Evolutionary conservation across 2,888 invertebrate genomes (phyloP).

Genomic region (Erynnis tages): DNA sequence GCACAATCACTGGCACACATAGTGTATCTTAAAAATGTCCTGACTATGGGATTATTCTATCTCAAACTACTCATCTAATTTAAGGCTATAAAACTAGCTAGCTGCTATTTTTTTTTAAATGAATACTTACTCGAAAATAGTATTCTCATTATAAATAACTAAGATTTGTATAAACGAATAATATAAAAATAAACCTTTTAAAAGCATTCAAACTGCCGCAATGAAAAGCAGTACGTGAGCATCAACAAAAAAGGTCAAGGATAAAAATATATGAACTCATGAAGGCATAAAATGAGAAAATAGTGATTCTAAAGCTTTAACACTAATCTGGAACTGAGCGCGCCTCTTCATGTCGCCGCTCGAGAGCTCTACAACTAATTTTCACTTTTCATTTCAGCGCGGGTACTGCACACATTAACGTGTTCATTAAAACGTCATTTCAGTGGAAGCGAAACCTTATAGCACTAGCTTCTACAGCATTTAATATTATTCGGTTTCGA

Average conservation of each 20-base stretch:
- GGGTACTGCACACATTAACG: not conserved
- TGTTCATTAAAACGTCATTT: not conserved
- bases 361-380: slow-evolving; percentile 22
- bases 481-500: too few relatives aligned
- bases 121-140: not conserved
- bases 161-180: not conserved
- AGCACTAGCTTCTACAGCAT: too few relatives aligned
- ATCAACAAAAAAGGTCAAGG: not conserved
- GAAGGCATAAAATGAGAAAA: slow-evolving; percentile 1
- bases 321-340: slow-evolving; percentile 8
- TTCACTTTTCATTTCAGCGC: slow-evolving; percentile 21
- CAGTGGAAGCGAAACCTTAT: too few relatives aligned
- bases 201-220: not conserved
- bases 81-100: too few relatives aligned
- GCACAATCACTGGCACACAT: too few relatives aligned
- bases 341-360: not conserved
- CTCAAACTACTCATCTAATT: too few relatives aligned
- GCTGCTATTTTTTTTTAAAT: too few relatives aligned
- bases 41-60: too few relatives aligned
- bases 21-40: too few relatives aligned
- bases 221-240: not conserved
- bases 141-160: not conserved
- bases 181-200: not conserved
- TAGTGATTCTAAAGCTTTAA: slow-evolving; percentile 8
- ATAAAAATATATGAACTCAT: slow-evolving; percentile 29